A percentile compares a stretch with the other conserved stretches of the same genome.
Evolutionary conservation across 2,113 vertebrate genomes (phyloP).

Genomic region (Pelodiscus sinensis): DNA sequence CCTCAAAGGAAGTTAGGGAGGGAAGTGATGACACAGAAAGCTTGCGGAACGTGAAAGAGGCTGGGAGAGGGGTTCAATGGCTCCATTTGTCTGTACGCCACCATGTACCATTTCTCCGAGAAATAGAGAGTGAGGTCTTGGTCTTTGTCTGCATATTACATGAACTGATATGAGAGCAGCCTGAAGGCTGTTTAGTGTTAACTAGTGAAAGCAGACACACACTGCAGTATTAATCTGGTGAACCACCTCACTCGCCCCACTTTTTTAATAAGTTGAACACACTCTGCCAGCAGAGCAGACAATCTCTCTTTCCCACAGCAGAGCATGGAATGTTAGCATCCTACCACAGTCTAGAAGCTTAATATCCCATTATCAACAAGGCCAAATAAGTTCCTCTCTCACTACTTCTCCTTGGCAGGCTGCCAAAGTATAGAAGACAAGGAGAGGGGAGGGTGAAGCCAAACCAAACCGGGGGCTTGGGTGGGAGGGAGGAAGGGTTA

Average conservation of each 20-base stretch:
- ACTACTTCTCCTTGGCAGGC: slow-evolving; percentile 65
- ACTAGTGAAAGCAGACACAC: slow-evolving; percentile 37
- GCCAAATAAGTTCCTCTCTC: slow-evolving; percentile 67
- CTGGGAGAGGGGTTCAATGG: background rate
- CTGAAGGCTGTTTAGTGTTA: slow-evolving; percentile 43
- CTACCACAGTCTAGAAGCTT: slow-evolving; percentile 38
- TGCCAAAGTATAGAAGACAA: slow-evolving; percentile 72
- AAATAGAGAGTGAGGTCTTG: background rate
- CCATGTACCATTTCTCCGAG: background rate
- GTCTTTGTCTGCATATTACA: background rate
- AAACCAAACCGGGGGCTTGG: background rate
- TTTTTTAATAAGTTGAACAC: background rate
- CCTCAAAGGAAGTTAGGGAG: accelerated
- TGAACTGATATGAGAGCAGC: slow-evolving; percentile 9
- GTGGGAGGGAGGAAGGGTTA: slow-evolving; percentile 34
- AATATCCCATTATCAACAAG: slow-evolving; percentile 67
- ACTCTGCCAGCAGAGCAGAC: slow-evolving; percentile 54
- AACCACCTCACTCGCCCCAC: slow-evolving; percentile 56
- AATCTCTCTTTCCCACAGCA: slow-evolving; percentile 63
- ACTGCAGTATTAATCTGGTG: slow-evolving; percentile 4
- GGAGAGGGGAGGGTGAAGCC: slow-evolving; percentile 43
- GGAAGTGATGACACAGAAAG: background rate
- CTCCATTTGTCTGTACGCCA: background rate
- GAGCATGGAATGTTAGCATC: slow-evolving; percentile 48
- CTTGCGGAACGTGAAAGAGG: background rate